phyloP scores from a whole-genome alignment of 2,888 invertebrate species.

The Erynnis tages region DNA sequence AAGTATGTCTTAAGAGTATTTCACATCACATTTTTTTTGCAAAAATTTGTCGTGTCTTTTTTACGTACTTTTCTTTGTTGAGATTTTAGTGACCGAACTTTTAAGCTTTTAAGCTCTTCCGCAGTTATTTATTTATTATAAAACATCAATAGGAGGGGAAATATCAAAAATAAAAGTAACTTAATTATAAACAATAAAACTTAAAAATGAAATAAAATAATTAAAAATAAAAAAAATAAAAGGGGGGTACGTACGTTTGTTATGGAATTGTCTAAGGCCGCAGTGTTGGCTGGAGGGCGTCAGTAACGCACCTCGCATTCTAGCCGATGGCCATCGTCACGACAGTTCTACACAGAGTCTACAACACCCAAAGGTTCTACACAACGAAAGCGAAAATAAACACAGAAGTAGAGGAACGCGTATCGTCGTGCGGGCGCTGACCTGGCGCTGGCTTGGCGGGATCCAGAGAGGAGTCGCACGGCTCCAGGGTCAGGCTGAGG shows the following conservation, averaged over 20 bases:
- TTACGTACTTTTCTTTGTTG: no score
- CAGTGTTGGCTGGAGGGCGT: slow-evolving; percentile 77
- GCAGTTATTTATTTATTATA: no score
- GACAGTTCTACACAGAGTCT: slow-evolving; percentile 77
- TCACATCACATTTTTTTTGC: not conserved
- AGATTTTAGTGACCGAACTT: not conserved
- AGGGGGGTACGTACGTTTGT: slow-evolving; percentile 75
- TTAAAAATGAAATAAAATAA: slow-evolving; percentile 31
- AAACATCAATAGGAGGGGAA: not conserved
- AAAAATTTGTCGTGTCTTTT: no score
- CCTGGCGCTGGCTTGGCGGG: slow-evolving; percentile 78
- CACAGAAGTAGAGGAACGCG: slow-evolving; percentile 74
- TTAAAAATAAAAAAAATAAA: slow-evolving; percentile 51
- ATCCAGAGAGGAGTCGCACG: slow-evolving; percentile 74
- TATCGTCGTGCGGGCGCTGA: slow-evolving; percentile 76
- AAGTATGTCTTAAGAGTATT: no score
- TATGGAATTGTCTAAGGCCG: slow-evolving; percentile 74
- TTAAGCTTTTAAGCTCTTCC: not conserved
- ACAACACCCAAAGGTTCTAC: slow-evolving; percentile 77
- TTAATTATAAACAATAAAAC: slow-evolving; percentile 29
- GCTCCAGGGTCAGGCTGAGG: slow-evolving; percentile 79
- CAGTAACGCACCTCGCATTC: slow-evolving; percentile 81
- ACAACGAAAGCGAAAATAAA: slow-evolving; percentile 81
- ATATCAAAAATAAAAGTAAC: slow-evolving; percentile 9
- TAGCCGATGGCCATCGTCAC: slow-evolving; percentile 80